A percentile compares a stretch with the other conserved stretches of the same genome.
phyloP scores from a whole-genome alignment of 2,888 invertebrate species.

The Ommatoiulus sabulosus region DNA sequence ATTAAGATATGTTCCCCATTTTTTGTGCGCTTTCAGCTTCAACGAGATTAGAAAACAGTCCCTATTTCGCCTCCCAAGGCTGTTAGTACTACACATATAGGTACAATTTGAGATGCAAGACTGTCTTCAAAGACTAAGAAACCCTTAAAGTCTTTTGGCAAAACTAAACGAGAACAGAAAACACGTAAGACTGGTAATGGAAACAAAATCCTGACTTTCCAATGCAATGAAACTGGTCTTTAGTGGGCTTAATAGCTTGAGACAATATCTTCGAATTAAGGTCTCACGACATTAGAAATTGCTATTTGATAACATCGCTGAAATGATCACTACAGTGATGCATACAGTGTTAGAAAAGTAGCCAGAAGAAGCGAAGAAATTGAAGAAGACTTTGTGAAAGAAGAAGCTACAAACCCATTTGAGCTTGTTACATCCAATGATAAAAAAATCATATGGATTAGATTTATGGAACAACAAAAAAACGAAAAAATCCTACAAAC shows the following conservation, averaged over 20 bases:
- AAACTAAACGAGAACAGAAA: neutral
- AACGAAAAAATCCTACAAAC: too few species aligned
- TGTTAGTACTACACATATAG: neutral
- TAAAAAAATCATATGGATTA: too few species aligned
- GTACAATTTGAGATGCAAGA: neutral
- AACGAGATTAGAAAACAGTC: neutral
- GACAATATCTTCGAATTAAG: neutral
- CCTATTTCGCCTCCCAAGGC: neutral
- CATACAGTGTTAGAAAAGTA: neutral
- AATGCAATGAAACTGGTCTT: neutral
- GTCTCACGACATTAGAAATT: neutral
- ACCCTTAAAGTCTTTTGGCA: neutral
- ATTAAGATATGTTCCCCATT: constrained; percentile 21
- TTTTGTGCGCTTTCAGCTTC: neutral
- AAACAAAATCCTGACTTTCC: constrained; percentile 11
- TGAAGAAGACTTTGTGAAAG: too few species aligned
- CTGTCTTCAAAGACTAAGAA: neutral
- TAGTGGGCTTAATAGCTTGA: neutral
- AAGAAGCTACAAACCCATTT: too few species aligned
- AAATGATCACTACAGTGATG: neutral
- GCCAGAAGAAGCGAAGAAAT: neutral
- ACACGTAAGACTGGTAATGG: neutral
- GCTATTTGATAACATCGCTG: neutral
- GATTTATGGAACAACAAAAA: too few species aligned
- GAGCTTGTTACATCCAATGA: too few species aligned